Evolutionary conservation across 2,888 invertebrate species (phyloP), one percentile per base, ranked within the genome.

Genomic region (Acleris sparsana): DNA sequence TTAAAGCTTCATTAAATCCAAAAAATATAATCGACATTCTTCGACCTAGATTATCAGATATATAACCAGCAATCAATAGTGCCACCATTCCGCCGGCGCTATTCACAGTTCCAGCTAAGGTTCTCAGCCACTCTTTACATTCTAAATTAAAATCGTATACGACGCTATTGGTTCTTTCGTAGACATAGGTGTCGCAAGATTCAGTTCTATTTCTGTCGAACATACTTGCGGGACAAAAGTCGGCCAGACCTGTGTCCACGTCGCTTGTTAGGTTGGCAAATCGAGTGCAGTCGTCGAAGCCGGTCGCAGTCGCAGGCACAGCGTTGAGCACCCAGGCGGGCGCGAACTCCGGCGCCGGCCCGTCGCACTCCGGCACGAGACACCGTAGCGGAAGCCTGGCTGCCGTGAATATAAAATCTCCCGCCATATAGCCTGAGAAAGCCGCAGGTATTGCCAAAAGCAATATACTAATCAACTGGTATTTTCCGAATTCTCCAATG

Each of bases 51-150:
- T 93, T 94, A 82, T 96, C 96, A 1, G 96, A 96, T 62, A 96
- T 84, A 62, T 93, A 93, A 33, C 96, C 96, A 3, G 95, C 94
- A 25, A 96, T 77, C 1, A 95, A 94, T 53, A 96, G 92, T 1
- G 95, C 94, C 58, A 96, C 85, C 85, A 96, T 94, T 73, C 94
- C 95, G 44, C 96, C 96, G 53, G 95, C 82, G 78, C 95, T 96
- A 77, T 95, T 95, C 13, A 96, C 86, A n/a, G 96, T 96, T 4
- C 96, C 96, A 39, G 96, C 94, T 68, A 96, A 80, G 5, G 96
- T 94, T 70, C 96, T 85, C 75, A 95, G 94, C 96, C 96, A 96
- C 93, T 91, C 93, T 62, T 94, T 88, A 72, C 93, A 93, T 73
- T 88, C 87, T 63, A 92, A 75, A 71, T 84, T 80, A 67, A 91